Evolutionary conservation across 2,888 invertebrate genomes (phyloP).

Genomic region (Xestia sexstrigata): DNA sequence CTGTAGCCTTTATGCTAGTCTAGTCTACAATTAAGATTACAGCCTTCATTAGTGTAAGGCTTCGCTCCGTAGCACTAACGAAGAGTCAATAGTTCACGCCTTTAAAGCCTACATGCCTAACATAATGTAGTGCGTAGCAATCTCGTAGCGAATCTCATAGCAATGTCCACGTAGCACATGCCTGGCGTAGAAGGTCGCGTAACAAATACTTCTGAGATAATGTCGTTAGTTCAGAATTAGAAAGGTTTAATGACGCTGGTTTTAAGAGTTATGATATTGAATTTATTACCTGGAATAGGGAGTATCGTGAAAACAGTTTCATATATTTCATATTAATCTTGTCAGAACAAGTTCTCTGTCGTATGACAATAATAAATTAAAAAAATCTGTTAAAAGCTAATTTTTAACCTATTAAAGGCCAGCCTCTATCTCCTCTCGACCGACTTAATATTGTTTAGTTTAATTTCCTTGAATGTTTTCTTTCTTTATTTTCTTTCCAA

Average conservation of each 20-base stretch:
- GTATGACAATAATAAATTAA: too few relatives aligned
- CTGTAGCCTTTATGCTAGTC: neutral
- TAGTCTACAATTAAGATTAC: neutral
- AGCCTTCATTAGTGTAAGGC: conserved; percentile 4
- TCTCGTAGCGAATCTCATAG: conserved; percentile 46
- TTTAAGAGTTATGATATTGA: neutral
- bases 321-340: neutral
- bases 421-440: too few relatives aligned
- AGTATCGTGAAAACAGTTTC: neutral
- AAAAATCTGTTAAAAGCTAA: neutral
- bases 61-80: conserved; percentile 8
- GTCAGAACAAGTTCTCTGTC: neutral
- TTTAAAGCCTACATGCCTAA: conserved; percentile 6
- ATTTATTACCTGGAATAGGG: neutral
- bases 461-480: neutral
- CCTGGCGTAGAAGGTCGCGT: conserved; percentile 42
- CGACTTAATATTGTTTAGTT: neutral
- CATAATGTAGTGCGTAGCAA: conserved; percentile 21
- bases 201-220: neutral
- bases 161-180: conserved; percentile 46
- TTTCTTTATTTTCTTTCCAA: neutral
- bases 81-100: conserved; percentile 28
- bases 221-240: neutral
- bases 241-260: neutral
- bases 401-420: too few relatives aligned